A percentile compares a stretch with the other conserved stretches of the same genome.
Conservation (phyloP, 2,888 invertebrate genomes). For the Harpalus rubripes region DNA sequence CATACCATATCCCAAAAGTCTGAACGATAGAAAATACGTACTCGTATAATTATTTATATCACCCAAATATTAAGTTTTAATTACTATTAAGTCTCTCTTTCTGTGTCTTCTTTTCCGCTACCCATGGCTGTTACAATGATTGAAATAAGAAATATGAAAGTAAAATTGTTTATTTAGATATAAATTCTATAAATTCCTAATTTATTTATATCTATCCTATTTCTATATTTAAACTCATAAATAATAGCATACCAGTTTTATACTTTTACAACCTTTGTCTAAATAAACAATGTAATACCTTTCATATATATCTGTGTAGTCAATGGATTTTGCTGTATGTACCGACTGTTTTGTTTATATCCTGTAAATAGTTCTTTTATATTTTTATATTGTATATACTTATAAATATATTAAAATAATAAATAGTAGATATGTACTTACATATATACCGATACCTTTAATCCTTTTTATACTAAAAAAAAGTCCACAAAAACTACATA, state of each 20-base stretch:
- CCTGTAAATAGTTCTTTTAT: constrained; percentile 66
- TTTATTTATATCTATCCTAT: not conserved
- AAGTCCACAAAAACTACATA: not conserved
- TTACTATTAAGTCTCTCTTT: not conserved
- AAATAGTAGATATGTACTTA: constrained; percentile 59
- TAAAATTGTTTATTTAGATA: not conserved
- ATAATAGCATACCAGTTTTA: not conserved
- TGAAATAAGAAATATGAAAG: constrained; percentile 56
- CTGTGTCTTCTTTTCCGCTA: constrained; percentile 32
- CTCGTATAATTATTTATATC: not conserved
- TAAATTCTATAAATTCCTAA: not conserved
- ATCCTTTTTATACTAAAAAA: not conserved
- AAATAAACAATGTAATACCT: not conserved
- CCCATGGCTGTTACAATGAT: constrained; percentile 55
- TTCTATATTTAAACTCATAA: not conserved
- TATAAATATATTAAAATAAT: constrained; percentile 62
- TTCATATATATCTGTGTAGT: constrained; percentile 56
- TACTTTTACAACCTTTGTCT: not conserved
- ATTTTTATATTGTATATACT: constrained; percentile 67
- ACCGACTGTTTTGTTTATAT: constrained; percentile 66
- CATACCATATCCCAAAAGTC: no score
- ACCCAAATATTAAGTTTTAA: not conserved
- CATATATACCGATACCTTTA: not conserved
- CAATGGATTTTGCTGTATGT: constrained; percentile 62
- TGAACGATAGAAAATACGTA: no score